phyloP scores from a whole-genome alignment of 1,140 invertebrate species.

The Protaetia brevitarsis region DNA sequence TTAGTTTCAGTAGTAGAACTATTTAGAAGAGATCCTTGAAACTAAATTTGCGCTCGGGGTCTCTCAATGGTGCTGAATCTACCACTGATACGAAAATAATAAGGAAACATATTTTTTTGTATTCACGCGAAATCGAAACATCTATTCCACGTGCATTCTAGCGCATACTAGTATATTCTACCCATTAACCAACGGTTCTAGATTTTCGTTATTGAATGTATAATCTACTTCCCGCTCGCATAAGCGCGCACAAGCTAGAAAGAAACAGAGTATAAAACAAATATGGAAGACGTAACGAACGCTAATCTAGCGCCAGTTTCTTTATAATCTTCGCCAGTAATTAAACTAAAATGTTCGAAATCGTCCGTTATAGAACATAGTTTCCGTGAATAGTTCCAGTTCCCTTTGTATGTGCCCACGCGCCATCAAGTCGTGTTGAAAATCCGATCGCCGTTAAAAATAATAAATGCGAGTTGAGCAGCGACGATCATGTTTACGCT shows the following conservation, averaged over 20 bases:
- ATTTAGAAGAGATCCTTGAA: no score
- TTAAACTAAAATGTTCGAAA: conserved; percentile 7
- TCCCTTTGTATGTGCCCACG: not conserved
- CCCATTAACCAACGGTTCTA: not conserved
- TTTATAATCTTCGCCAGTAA: not conserved
- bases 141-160: not conserved
- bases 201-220: conserved; percentile 6
- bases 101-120: no score
- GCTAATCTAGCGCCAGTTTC: conserved; percentile 17
- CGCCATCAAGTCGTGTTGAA: not conserved
- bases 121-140: no score
- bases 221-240: no score
- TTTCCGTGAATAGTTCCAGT: not conserved
- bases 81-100: no score
- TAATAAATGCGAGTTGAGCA: conserved; percentile 33
- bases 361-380: not conserved
- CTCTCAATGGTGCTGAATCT: no score
- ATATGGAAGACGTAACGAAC: conserved; percentile 17
- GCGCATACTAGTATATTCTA: not conserved
- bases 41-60: no score
- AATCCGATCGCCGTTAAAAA: not conserved
- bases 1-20: no score
- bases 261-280: conserved; percentile 17
- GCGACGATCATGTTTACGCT: conserved; percentile 84
- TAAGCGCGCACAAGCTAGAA: not conserved